Evolutionary conservation across 1,140 invertebrate species (phyloP).

Genomic region (Diorhabda carinulata): DNA sequence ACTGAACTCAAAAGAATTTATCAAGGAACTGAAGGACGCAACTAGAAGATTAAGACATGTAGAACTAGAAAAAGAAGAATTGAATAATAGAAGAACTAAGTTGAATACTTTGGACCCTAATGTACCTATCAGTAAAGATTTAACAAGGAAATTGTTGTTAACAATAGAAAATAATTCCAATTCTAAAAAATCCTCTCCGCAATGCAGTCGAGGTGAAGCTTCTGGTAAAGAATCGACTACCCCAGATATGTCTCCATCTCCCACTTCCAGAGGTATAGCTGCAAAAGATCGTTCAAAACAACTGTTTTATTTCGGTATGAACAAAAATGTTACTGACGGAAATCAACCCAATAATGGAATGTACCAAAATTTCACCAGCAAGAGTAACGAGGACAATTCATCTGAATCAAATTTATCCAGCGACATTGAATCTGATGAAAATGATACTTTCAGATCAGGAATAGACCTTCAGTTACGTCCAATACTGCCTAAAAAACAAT

Average conservation of each 20-base stretch:
- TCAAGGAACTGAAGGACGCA: slow-evolving; percentile 62
- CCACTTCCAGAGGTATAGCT: slow-evolving; percentile 21
- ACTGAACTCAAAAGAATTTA: slow-evolving; percentile 63
- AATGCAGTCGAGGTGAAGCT: slow-evolving; percentile 21
- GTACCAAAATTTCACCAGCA: slow-evolving; percentile 24
- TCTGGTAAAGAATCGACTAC: slow-evolving; percentile 59
- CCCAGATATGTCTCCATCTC: slow-evolving; percentile 52
- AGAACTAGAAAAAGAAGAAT: slow-evolving; percentile 15
- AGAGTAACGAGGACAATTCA: slow-evolving; percentile 45
- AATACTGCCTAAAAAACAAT: slow-evolving; percentile 70
- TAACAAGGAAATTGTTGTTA: slow-evolving; percentile 28
- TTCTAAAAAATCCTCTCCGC: not conserved
- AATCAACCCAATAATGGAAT: slow-evolving; percentile 19
- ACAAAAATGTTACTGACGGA: slow-evolving; percentile 46
- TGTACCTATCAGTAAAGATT: slow-evolving; percentile 31
- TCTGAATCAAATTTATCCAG: slow-evolving; percentile 54
- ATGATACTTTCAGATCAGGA: slow-evolving; percentile 49
- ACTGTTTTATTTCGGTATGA: slow-evolving; percentile 77
- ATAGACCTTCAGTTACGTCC: slow-evolving; percentile 70
- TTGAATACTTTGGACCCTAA: slow-evolving; percentile 40
- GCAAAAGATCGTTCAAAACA: slow-evolving; percentile 51
- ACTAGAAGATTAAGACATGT: slow-evolving; percentile 56
- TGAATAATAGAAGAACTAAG: slow-evolving; percentile 29
- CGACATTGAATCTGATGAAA: slow-evolving; percentile 48
- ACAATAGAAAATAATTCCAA: slow-evolving; percentile 11